Conservation (phyloP, 2,888 invertebrate species). For the Stegana nigrithorax region DNA sequence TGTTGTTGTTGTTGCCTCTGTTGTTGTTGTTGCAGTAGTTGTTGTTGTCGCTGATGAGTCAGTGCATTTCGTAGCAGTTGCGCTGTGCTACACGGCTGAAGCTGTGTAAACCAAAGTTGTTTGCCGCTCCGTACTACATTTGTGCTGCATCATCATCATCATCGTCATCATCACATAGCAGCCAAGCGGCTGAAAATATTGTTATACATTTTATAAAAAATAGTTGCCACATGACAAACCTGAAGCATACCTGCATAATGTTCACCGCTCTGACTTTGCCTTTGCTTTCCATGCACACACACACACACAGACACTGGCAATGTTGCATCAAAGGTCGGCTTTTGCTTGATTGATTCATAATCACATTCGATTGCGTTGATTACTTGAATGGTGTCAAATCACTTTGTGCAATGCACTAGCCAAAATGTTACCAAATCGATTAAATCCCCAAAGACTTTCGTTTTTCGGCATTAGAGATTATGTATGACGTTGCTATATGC, state of each 20-base stretch:
- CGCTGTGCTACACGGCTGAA: not conserved
- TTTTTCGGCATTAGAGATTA: not conserved
- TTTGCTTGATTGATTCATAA: conserved; percentile 11
- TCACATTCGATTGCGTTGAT: not conserved
- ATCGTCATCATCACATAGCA: too few relatives aligned
- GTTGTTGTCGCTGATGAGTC: conserved; percentile 6
- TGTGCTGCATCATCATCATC: conserved; percentile 12
- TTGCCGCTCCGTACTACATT: not conserved
- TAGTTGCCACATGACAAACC: conserved; percentile 12
- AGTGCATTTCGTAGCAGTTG: conserved; percentile 5
- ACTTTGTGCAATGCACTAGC: not conserved
- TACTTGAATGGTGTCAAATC: conserved; percentile 4
- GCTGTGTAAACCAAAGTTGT: not conserved
- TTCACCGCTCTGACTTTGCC: not conserved
- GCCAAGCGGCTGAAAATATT: too few relatives aligned
- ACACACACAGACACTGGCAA: not conserved
- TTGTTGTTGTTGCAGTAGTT: not conserved
- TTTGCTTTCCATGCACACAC: too few relatives aligned
- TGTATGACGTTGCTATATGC: too few relatives aligned
- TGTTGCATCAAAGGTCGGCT: conserved; percentile 3
- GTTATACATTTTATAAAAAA: conserved; percentile 1
- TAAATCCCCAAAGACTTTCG: not conserved
- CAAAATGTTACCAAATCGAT: not conserved
- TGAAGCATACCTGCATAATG: not conserved
- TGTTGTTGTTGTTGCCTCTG: not conserved